Percentiles rank a stretch among this genome's conserved stretches.
Conservation (phyloP, 2,888 invertebrate species). For the Amblyteles armatorius region DNA sequence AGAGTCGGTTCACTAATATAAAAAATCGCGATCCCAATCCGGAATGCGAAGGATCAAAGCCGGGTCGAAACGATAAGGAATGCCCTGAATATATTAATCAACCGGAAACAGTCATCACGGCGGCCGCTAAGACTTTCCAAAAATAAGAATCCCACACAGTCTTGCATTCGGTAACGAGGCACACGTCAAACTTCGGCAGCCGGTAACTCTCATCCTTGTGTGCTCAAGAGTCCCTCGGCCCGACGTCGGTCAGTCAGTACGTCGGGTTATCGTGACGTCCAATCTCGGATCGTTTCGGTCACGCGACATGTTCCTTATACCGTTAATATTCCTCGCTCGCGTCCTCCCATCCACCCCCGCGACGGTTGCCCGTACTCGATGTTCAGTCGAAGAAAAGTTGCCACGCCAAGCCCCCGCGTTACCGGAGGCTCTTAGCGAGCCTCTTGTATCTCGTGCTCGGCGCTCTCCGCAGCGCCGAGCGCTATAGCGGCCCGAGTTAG, state of each 20-base stretch:
- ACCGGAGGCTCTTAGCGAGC: constrained; percentile 29
- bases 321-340: constrained; percentile 49
- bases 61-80: too few species aligned
- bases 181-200: constrained; percentile 47
- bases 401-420: constrained; percentile 41
- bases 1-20: too few species aligned
- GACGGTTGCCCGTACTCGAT: constrained; percentile 2
- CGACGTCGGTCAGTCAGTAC: constrained; percentile 64
- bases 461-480: neutral
- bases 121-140: neutral
- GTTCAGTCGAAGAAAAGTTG: constrained; percentile 41
- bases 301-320: constrained; percentile 72
- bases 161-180: constrained; percentile 11
- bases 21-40: too few species aligned
- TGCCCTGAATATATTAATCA: neutral
- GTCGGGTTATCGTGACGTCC: constrained; percentile 70
- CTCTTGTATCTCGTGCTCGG: constrained; percentile 47
- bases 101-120: neutral
- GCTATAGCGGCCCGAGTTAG: neutral
- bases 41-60: too few species aligned
- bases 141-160: constrained; percentile 8
- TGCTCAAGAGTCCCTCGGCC: constrained; percentile 47
- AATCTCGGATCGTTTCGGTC: constrained; percentile 76
- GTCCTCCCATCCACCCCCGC: constrained; percentile 26
- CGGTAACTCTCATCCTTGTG: constrained; percentile 60